Conservation (phyloP, 1,140 invertebrate species). For the Kradibia gibbosae region DNA sequence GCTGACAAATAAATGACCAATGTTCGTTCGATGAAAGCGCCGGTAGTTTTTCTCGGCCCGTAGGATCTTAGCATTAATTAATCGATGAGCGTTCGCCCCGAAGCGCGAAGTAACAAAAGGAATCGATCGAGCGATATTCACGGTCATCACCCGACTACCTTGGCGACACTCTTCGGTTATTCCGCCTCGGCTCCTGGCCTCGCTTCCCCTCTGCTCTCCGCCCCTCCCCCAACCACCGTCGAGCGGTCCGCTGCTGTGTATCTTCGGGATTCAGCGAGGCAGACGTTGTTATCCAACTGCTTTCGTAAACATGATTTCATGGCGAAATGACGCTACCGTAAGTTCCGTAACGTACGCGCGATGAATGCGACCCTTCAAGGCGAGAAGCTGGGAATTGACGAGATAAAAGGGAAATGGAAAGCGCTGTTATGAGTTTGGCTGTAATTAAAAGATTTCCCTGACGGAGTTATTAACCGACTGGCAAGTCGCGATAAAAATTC, state of each 20-base stretch:
- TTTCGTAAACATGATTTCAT: not conserved
- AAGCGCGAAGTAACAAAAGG: constrained; percentile 1
- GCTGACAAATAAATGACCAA: not conserved
- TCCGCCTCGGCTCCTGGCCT: not conserved
- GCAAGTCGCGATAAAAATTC: no score
- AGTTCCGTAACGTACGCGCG: not conserved
- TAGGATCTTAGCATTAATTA: constrained; percentile 13
- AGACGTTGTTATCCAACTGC: no score
- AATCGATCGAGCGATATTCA: constrained; percentile 17
- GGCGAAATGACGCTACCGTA: not conserved
- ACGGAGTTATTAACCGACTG: not conserved
- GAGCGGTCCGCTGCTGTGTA: not conserved
- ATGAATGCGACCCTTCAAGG: not conserved
- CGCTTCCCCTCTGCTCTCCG: not conserved
- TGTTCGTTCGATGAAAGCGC: not conserved
- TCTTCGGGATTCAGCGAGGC: not conserved
- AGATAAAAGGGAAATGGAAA: not conserved
- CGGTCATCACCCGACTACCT: not conserved
- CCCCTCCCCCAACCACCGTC: not conserved
- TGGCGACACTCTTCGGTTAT: not conserved
- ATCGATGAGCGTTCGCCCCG: not conserved
- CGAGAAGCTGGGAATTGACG: not conserved
- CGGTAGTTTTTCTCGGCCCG: not conserved
- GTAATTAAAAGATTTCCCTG: not conserved
- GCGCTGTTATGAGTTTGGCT: not conserved